Conservation (phyloP, 2,888 invertebrate genomes). For the Zeuzera pyrina region DNA sequence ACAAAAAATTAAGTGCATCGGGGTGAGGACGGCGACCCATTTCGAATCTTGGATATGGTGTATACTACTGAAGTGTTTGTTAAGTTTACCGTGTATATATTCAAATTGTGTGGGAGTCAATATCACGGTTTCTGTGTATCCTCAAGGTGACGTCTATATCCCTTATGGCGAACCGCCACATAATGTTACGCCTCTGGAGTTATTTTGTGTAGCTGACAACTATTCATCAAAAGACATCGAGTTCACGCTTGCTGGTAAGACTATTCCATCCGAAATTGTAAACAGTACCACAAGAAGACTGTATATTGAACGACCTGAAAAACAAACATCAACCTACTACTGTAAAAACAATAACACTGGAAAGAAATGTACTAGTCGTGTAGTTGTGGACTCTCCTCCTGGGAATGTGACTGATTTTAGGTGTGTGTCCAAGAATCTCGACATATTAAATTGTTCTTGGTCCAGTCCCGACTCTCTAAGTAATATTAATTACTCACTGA, state of each 20-base stretch:
- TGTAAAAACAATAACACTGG: constrained; percentile 55
- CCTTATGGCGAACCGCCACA: constrained; percentile 73
- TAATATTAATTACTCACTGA: constrained; percentile 34
- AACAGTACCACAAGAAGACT: constrained; percentile 77
- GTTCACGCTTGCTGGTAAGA: constrained; percentile 36
- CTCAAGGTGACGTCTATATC: constrained; percentile 71
- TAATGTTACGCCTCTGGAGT: constrained; percentile 76
- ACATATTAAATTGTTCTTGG: constrained; percentile 84
- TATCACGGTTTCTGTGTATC: constrained; percentile 52
- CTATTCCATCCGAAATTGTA: constrained; percentile 54
- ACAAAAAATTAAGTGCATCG: constrained; percentile 40
- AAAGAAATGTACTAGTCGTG: constrained; percentile 37
- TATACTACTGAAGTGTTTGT: constrained; percentile 41
- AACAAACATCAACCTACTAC: constrained; percentile 64
- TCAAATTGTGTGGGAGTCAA: constrained; percentile 41
- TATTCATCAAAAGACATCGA: constrained; percentile 51
- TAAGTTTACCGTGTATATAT: constrained; percentile 47
- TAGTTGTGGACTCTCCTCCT: constrained; percentile 71
- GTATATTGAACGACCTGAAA: constrained; percentile 66
- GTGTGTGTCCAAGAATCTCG: constrained; percentile 82
- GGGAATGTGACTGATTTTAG: constrained; percentile 77
- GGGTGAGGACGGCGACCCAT: constrained; percentile 36
- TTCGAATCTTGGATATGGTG: constrained; percentile 52
- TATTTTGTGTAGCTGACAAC: constrained; percentile 75
- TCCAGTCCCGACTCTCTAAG: constrained; percentile 52